Evolutionary conservation across 2,888 invertebrate species (phyloP).

Genomic region (Nemurella pictetii): DNA sequence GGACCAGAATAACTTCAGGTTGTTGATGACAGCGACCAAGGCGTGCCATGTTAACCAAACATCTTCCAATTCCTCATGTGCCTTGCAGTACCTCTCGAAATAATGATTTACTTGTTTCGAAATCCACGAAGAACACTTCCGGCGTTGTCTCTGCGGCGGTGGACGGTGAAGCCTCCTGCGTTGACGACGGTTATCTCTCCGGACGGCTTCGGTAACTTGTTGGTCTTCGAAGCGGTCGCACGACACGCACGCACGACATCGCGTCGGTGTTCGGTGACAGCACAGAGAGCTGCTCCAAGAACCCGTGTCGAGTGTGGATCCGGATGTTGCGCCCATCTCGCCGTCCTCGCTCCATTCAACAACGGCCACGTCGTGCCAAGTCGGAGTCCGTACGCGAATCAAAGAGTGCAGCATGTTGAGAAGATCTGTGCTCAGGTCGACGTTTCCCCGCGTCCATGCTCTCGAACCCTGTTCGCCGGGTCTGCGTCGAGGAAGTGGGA

Average conservation of each 20-base stretch:
- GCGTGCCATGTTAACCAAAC: too few species aligned
- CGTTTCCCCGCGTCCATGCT: neutral
- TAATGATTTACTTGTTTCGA: too few species aligned
- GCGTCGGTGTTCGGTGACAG: neutral
- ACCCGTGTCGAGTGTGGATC: neutral
- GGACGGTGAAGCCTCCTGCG: constrained; percentile 47
- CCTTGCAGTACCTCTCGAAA: too few species aligned
- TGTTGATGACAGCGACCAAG: too few species aligned
- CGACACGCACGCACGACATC: neutral
- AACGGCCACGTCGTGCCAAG: neutral
- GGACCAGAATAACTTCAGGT: too few species aligned
- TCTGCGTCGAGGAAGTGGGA: too few species aligned
- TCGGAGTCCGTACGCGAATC: neutral
- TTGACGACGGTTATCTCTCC: constrained; percentile 45
- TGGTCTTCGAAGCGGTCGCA: neutral
- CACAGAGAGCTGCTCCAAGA: neutral
- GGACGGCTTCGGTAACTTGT: too few species aligned
- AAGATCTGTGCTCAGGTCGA: neutral
- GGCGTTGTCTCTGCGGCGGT: constrained; percentile 45
- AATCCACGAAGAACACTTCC: too few species aligned
- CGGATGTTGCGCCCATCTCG: neutral
- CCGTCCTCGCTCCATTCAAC: neutral
- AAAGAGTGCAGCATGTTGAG: neutral
- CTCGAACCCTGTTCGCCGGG: too few species aligned
- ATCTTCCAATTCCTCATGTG: too few species aligned